Evolutionary conservation across 2,113 vertebrate species (phyloP).

Genomic region (Gymnogyps californianus): DNA sequence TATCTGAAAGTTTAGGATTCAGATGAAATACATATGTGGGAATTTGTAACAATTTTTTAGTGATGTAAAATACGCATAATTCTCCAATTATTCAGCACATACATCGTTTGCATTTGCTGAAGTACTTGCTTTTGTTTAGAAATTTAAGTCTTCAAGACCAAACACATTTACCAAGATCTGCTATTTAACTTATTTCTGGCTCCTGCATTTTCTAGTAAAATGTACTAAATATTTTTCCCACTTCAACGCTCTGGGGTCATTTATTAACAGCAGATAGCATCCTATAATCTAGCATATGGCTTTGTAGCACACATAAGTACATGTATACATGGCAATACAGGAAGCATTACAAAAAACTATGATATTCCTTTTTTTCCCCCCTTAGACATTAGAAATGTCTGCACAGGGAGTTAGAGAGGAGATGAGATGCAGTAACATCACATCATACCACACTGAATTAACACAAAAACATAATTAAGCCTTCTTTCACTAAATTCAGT

Average conservation of each 20-base stretch:
- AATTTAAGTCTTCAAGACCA: background rate
- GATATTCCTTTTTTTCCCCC: rapidly evolving
- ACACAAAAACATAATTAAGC: background rate
- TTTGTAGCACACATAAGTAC: background rate
- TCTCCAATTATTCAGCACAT: background rate
- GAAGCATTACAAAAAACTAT: background rate
- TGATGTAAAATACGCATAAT: background rate
- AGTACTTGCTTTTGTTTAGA: background rate
- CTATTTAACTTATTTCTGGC: background rate
- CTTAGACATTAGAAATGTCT: background rate
- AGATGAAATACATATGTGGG: background rate
- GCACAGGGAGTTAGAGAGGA: background rate
- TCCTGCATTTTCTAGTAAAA: background rate
- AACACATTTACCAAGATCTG: background rate
- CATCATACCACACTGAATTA: background rate
- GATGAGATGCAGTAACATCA: background rate
- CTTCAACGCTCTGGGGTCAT: background rate
- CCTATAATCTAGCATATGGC: background rate
- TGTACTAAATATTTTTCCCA: background rate
- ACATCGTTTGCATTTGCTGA: background rate
- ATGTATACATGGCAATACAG: background rate
- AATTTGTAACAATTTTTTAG: background rate
- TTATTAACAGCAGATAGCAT: background rate
- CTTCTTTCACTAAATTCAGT: background rate
- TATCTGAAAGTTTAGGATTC: background rate